Percentiles rank a stretch among this genome's conserved stretches.
phyloP scores from a whole-genome alignment of 2,113 vertebrate genomes.

The Channa maculata region DNA sequence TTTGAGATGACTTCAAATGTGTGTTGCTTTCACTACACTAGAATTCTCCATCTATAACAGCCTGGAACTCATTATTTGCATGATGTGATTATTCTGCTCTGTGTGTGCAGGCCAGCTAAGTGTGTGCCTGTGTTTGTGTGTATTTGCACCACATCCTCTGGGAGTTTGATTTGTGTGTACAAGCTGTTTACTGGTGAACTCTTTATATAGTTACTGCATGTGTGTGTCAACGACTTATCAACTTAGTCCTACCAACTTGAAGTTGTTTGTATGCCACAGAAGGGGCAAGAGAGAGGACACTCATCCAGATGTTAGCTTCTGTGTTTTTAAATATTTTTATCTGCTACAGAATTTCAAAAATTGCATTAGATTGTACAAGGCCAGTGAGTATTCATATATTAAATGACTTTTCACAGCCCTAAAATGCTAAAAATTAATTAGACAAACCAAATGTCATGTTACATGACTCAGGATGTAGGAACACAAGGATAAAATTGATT shows the following conservation, averaged over 20 bases:
- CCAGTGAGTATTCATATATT: too few species aligned
- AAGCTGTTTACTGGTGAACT: constrained; percentile 48
- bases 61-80: constrained; percentile 28
- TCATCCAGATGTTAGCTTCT: constrained; percentile 52
- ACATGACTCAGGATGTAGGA: too few species aligned
- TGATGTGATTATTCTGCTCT: constrained; percentile 27
- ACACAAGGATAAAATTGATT: background rate
- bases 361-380: too few species aligned
- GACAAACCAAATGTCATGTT: constrained; percentile 21
- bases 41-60: constrained; percentile 52
- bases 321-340: constrained; percentile 51
- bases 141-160: constrained; percentile 41
- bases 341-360: constrained; percentile 12
- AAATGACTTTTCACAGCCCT: too few species aligned
- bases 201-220: constrained; percentile 33
- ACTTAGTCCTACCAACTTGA: constrained; percentile 30
- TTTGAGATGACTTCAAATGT: constrained; percentile 37
- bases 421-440: too few species aligned
- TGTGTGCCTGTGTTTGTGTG: constrained; percentile 30
- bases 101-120: constrained; percentile 11
- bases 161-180: constrained; percentile 37
- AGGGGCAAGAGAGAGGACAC: constrained; percentile 13
- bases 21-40: constrained; percentile 37
- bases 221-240: constrained; percentile 42
- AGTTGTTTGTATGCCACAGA: constrained; percentile 54